Evolutionary conservation across 2,797 vertebrate genomes (phyloP), one percentile per base, ranked within the genome.

Genomic region (Phrynocephalus vlangalii): DNA sequence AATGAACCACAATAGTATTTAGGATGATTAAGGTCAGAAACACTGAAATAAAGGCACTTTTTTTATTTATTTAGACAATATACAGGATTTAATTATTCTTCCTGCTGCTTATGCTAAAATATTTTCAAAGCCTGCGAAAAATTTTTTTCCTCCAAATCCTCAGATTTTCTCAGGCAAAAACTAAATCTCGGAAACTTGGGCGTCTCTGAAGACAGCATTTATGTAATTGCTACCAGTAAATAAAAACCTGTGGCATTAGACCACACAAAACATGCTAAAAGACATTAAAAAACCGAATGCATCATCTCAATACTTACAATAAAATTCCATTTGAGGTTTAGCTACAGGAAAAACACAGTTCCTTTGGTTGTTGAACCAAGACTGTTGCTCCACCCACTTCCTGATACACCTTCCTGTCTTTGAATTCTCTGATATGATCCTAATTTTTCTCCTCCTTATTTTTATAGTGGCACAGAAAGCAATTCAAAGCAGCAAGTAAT

Each of bases 301-400:
- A 9, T n/a, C 44, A 38, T 38, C 20, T 38, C 22, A 68, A n/a
- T 56, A 67, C 68, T 91, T 50, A 24, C 82, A 89, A 9, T 0
- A 0, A 91, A 91, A 73, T 78, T 28, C n/a, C 24, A 28, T 15
- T 82, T 89, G 63, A n/a, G 72, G 67, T 85, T 87, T 63, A 83
- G 38, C 30, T n/a, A 71, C 24, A 84, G 92, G 82, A 94, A 92
- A 33, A 86, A 9, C 38, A 33, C 5, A 77, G 80, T 85, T 80
- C 71, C 83, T 63, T 71, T 0, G 0, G 68, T 70, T 52, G 72
- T 67, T 28, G 30, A 0, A 0, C 0, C 0, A 1, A 48, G 18
- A 91, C 48, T 30, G 79, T 84, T 78, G 48, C 82, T 38, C 86
- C 87, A 87, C 75, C 82, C 71, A 75, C 11, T 90, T 86, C 0